A percentile compares a stretch with the other conserved stretches of the same genome.
These are phyloP conservation scores for Trematomus bernacchii DNA, from an alignment of 2,797 vertebrate species.

Conservation along the genomic window DNA sequence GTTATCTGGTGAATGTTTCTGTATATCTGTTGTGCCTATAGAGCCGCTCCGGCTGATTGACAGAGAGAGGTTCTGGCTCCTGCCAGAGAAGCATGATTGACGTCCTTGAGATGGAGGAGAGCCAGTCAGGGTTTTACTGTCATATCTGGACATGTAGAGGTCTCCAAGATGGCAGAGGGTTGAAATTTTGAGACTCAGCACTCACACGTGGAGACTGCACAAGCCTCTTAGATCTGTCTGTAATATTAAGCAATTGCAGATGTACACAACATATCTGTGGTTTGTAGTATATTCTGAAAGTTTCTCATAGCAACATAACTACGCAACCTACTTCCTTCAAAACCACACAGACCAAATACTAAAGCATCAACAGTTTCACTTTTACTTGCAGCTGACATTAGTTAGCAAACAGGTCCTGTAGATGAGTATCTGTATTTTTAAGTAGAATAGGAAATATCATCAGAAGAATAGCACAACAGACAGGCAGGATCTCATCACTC, in stretches of 20 bases:
- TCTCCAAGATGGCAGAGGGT: conserved; percentile 51
- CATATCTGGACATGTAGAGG: conserved; percentile 61
- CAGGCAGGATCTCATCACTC: conserved; percentile 52
- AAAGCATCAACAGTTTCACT: conserved; percentile 55
- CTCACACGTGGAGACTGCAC: conserved; percentile 25
- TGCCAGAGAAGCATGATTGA: conserved; percentile 75
- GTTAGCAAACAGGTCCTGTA: conserved; percentile 24
- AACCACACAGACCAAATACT: conserved; percentile 36
- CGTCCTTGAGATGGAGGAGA: conserved; percentile 65
- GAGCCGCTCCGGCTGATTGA: conserved; percentile 71
- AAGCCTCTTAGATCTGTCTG: conserved; percentile 30
- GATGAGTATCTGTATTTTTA: conserved; percentile 12
- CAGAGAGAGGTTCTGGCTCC: conserved; percentile 67
- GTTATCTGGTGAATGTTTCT: conserved; percentile 68
- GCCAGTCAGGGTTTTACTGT: conserved; percentile 71
- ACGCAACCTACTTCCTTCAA: conserved; percentile 56
- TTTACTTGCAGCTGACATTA: conserved; percentile 29
- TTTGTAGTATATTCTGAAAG: conserved; percentile 30
- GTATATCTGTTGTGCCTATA: conserved; percentile 66
- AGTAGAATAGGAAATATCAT: conserved; percentile 13
- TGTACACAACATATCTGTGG: conserved; percentile 24
- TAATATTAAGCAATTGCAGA: conserved; percentile 23
- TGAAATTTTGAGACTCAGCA: conserved; percentile 51
- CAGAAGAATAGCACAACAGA: conserved; percentile 41
- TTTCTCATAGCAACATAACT: conserved; percentile 42